These are phyloP conservation scores for Prochilodus magdalenae DNA, from an alignment of 2,113 vertebrate genomes.

Conservation along the genomic window DNA sequence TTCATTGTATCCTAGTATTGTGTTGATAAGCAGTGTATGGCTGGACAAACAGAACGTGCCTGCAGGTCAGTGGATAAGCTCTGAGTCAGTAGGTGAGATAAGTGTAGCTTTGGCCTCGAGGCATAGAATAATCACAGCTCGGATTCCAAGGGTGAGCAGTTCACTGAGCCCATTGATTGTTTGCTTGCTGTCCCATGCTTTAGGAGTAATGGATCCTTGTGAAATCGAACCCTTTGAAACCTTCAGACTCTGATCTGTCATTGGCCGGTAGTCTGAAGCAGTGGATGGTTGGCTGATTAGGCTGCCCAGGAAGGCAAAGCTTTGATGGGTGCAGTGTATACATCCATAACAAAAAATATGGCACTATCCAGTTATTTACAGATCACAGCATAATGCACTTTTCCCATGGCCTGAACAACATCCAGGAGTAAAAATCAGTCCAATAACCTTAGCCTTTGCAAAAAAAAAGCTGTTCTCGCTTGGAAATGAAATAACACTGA, in stretches of 20 bases:
- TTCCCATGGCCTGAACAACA: neutral
- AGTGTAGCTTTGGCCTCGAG: slow-evolving; percentile 5
- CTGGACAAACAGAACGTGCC: neutral
- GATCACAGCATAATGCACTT: neutral
- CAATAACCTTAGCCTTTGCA: neutral
- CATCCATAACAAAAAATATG: neutral
- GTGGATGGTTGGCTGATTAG: slow-evolving; percentile 5
- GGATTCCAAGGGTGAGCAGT: slow-evolving; percentile 38
- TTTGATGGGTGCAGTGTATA: neutral
- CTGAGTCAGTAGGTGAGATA: slow-evolving; percentile 26
- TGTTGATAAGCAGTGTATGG: neutral
- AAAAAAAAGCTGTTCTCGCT: neutral
- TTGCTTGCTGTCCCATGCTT: slow-evolving; percentile 38
- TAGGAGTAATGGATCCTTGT: slow-evolving; percentile 47
- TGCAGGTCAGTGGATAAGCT: neutral
- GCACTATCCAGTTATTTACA: slow-evolving; percentile 10
- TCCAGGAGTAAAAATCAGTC: neutral
- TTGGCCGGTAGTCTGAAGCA: neutral
- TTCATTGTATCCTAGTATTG: neutral
- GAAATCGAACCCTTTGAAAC: slow-evolving; percentile 45
- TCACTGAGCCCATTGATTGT: slow-evolving; percentile 46
- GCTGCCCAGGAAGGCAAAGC: neutral
- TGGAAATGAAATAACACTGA: neutral
- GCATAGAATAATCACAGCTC: slow-evolving; percentile 19
- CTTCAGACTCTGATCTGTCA: slow-evolving; percentile 10